Evolutionary conservation across 2,113 vertebrate species (phyloP).

Genomic region (Pandion haliaetus): DNA sequence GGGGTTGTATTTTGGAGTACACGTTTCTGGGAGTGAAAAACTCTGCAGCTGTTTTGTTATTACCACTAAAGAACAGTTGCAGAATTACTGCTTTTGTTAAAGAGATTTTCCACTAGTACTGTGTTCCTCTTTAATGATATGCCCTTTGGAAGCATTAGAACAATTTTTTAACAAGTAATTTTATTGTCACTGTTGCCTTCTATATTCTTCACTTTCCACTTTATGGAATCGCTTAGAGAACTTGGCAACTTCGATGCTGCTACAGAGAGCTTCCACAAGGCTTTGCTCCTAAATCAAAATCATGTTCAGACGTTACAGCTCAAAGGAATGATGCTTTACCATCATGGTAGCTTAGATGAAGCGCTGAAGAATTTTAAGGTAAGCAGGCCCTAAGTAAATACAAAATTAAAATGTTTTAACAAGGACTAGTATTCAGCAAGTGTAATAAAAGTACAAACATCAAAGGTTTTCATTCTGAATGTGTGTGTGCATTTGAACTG

Average conservation of each 20-base stretch:
- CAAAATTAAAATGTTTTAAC: not conserved
- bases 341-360: constrained; percentile 92
- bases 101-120: not conserved
- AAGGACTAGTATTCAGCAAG: not conserved
- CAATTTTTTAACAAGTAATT: not conserved
- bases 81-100: not conserved
- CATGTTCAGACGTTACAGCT: constrained; percentile 97
- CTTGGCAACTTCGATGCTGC: constrained; percentile 95
- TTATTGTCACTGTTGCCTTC: not conserved
- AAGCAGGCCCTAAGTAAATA: not conserved
- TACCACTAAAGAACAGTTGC: not conserved
- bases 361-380: constrained; percentile 97
- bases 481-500: not conserved
- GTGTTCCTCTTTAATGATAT: not conserved
- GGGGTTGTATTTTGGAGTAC: not conserved
- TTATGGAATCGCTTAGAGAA: constrained; percentile 76
- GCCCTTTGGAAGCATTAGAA: not conserved
- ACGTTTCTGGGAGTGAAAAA: not conserved
- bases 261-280: constrained; percentile 96
- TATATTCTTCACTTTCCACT: not conserved
- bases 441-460: not conserved
- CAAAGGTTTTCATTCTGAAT: not conserved
- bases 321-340: constrained; percentile 96
- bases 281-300: constrained; percentile 94
- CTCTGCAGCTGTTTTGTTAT: not conserved